Conservation (phyloP, 2,113 vertebrate species). For the Laterallus jamaicensis region DNA sequence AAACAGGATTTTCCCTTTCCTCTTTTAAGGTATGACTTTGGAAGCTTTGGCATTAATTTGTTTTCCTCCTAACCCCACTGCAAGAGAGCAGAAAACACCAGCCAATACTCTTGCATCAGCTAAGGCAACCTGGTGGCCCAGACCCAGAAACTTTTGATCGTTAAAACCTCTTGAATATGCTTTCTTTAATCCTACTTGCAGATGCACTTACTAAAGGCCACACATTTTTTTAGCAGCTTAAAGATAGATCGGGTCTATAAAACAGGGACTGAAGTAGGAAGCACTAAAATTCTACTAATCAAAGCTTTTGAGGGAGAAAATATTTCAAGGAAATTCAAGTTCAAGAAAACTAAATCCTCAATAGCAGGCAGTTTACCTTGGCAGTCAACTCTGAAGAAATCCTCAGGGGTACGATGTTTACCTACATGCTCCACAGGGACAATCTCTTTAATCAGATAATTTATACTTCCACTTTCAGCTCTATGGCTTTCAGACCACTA, state of each 20-base stretch:
- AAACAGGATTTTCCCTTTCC: background rate
- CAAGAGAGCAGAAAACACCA: background rate
- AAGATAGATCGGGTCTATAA: background rate
- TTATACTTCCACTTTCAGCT: background rate
- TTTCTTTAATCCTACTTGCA: background rate
- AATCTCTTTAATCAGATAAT: constrained; percentile 39
- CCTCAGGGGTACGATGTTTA: background rate
- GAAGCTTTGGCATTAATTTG: background rate
- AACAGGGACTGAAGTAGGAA: background rate
- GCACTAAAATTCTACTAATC: background rate
- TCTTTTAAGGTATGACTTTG: background rate
- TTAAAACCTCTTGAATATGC: background rate
- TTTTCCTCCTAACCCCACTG: background rate
- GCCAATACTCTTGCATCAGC: background rate
- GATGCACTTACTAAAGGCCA: background rate
- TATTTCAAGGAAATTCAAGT: constrained; percentile 14
- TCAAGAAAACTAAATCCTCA: background rate
- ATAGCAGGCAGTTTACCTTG: background rate
- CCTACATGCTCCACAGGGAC: background rate
- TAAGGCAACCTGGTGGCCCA: background rate
- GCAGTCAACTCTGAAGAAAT: background rate
- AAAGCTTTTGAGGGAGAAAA: background rate
- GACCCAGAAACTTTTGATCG: background rate
- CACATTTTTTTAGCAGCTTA: background rate
- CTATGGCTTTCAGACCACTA: background rate